These are phyloP conservation scores for Potamilus streckersoni DNA, from an alignment of 1,140 invertebrate species.

Conservation along the genomic window DNA sequence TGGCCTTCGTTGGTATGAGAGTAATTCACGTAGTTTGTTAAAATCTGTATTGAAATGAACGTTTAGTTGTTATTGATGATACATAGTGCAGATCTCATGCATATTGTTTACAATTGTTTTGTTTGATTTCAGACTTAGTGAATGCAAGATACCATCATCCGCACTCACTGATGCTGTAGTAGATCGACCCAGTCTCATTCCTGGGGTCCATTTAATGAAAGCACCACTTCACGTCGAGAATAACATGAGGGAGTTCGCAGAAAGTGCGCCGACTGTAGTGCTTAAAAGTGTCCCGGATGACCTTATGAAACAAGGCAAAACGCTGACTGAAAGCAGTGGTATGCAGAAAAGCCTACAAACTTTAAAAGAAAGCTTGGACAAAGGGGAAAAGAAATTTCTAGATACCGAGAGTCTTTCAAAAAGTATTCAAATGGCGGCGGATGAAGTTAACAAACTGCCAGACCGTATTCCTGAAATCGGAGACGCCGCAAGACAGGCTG, in stretches of 20 bases:
- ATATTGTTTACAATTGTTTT: too few species aligned
- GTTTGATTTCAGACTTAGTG: slow-evolving; percentile 13
- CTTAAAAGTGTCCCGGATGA: slow-evolving; percentile 10
- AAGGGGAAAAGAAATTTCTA: too few species aligned
- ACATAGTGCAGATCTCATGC: background rate
- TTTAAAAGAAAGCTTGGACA: too few species aligned
- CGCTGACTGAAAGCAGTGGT: too few species aligned
- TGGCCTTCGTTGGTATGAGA: background rate
- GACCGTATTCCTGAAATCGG: too few species aligned
- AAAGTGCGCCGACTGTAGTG: slow-evolving; percentile 18
- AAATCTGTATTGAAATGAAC: background rate
- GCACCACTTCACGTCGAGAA: slow-evolving; percentile 6
- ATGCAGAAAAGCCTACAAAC: too few species aligned
- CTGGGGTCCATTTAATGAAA: slow-evolving; percentile 22
- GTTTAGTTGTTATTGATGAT: background rate
- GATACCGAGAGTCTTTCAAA: too few species aligned
- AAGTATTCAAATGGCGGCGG: too few species aligned
- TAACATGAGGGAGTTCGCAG: slow-evolving; percentile 19
- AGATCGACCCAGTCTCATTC: slow-evolving; percentile 16
- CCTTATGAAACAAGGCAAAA: too few species aligned
- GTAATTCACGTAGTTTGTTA: background rate
- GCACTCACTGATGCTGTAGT: slow-evolving; percentile 8
- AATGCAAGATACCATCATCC: slow-evolving; percentile 19
- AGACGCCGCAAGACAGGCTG: too few species aligned
- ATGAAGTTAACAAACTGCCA: too few species aligned